Evolutionary conservation across 2,797 vertebrate species (phyloP).

Genomic region (Oreortyx pictus): DNA sequence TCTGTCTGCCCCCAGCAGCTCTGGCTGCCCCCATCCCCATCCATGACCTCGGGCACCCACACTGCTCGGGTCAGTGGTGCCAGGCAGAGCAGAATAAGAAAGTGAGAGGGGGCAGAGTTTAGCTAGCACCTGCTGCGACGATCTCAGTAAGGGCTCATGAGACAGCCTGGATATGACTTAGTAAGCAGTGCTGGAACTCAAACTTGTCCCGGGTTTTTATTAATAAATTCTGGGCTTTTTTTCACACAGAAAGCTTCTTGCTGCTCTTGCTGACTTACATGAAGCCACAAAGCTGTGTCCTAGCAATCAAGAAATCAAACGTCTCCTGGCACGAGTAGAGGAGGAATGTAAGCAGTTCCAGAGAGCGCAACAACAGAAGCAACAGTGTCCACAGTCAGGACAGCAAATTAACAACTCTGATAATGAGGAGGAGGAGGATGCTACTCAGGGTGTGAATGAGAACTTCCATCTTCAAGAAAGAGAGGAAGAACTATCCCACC

Average conservation of each 20-base stretch:
- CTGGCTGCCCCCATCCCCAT: neutral
- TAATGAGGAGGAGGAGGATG: slow-evolving; percentile 84
- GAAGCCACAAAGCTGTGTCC: slow-evolving; percentile 94
- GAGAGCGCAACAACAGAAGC: slow-evolving; percentile 88
- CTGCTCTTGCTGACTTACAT: slow-evolving; percentile 91
- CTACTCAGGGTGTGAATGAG: slow-evolving; percentile 69
- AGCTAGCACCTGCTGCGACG: neutral
- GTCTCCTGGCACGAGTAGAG: slow-evolving; percentile 91
- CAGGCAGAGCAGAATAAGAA: neutral
- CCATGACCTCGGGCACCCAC: neutral
- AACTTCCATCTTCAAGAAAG: slow-evolving; percentile 75
- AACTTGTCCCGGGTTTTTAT: neutral
- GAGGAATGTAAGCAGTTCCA: slow-evolving; percentile 96
- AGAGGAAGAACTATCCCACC: slow-evolving; percentile 79
- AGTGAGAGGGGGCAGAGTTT: neutral
- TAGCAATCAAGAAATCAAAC: slow-evolving; percentile 92
- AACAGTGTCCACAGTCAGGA: slow-evolving; percentile 73
- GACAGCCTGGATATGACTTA: neutral
- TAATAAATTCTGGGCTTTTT: neutral
- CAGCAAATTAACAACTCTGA: slow-evolving; percentile 83
- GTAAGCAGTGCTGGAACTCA: neutral
- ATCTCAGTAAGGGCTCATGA: neutral
- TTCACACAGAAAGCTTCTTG: slow-evolving; percentile 87
- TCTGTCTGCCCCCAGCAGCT: neutral
- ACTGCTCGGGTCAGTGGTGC: too few species aligned